These are phyloP conservation scores for Pseudolycoriella hygida DNA, from an alignment of 2,888 invertebrate genomes.

Conservation along the genomic window DNA sequence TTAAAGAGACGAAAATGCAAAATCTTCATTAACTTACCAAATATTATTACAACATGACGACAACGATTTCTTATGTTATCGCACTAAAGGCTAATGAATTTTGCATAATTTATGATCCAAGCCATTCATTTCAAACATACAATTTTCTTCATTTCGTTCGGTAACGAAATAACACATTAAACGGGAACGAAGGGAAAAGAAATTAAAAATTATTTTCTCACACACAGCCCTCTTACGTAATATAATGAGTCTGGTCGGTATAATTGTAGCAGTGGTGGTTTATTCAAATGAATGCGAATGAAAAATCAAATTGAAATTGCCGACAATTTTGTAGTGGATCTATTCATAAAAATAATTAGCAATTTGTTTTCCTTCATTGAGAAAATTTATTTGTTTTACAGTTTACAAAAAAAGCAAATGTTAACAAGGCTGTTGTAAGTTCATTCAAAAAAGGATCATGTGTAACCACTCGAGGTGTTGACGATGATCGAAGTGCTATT, in stretches of 20 bases:
- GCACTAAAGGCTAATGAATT: conserved; percentile 21
- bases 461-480: conserved; percentile 22
- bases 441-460: conserved; percentile 46
- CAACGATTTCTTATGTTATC: conserved; percentile 9
- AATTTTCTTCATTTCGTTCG: background rate
- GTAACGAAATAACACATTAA: conserved; percentile 2
- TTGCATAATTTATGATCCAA: conserved; percentile 22
- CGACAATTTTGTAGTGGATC: too few relatives aligned
- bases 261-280: too few relatives aligned
- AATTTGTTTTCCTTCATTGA: too few relatives aligned
- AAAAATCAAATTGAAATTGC: too few relatives aligned
- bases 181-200: background rate
- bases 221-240: background rate
- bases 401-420: conserved; percentile 35
- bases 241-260: background rate
- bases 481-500: conserved; percentile 31
- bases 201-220: background rate
- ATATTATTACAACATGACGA: background rate
- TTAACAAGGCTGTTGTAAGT: conserved; percentile 34
- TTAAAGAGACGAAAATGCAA: too few relatives aligned
- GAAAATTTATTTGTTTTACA: conserved; percentile 19
- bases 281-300: too few relatives aligned
- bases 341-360: too few relatives aligned
- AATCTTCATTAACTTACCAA: too few relatives aligned
- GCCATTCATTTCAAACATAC: conserved; percentile 1